These are phyloP conservation scores for Leucosticte australis DNA, from an alignment of 2,113 vertebrate genomes.

Conservation along the genomic window DNA sequence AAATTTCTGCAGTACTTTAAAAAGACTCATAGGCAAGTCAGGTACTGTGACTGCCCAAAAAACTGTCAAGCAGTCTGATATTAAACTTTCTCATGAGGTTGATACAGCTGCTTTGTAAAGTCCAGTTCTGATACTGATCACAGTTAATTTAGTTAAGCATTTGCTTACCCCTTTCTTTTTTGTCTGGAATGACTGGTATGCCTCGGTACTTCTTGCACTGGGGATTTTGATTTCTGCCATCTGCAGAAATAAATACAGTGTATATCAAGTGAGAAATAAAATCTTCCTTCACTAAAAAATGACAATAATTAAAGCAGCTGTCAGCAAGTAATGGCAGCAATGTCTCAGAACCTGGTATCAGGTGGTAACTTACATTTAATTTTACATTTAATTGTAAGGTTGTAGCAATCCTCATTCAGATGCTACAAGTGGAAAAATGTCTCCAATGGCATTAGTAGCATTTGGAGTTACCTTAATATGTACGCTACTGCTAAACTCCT, in stretches of 20 bases:
- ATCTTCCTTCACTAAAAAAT: neutral
- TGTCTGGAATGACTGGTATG: neutral
- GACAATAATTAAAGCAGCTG: neutral
- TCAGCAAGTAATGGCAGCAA: neutral
- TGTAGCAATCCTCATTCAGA: neutral
- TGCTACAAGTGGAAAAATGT: neutral
- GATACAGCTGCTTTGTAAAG: neutral
- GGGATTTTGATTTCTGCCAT: neutral
- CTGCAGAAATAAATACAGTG: neutral
- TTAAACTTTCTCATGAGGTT: neutral
- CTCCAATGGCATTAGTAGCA: neutral
- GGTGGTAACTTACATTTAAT: neutral
- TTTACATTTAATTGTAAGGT: neutral
- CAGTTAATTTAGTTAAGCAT: neutral
- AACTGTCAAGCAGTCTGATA: neutral
- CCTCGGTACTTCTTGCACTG: neutral
- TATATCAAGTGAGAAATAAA: neutral
- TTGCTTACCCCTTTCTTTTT: neutral
- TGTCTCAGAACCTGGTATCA: neutral
- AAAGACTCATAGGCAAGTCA: neutral
- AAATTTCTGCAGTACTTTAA: neutral
- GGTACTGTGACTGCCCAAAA: neutral
- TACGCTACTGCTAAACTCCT: neutral
- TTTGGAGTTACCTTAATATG: neutral
- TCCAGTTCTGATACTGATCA: neutral